phyloP scores from a whole-genome alignment of 1,140 invertebrate genomes.

The Parasteatoda tepidariorum region DNA sequence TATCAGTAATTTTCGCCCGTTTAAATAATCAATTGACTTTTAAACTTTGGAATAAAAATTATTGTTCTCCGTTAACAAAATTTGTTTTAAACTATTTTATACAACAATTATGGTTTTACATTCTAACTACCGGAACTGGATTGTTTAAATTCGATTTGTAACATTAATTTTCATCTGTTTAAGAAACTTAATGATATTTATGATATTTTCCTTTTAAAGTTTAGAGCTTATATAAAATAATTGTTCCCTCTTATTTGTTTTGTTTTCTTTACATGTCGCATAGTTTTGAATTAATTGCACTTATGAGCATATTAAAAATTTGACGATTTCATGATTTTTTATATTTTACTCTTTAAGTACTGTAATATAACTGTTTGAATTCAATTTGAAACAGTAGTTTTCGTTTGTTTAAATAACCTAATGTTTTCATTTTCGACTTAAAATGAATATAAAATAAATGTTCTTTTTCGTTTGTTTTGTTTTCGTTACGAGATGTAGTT shows the following conservation, averaged over 20 bases:
- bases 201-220: neutral
- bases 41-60: too few relatives aligned
- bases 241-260: constrained; percentile 1
- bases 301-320: neutral
- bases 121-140: too few relatives aligned
- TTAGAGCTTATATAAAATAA: neutral
- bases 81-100: too few relatives aligned
- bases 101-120: too few relatives aligned
- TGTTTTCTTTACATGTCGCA: neutral
- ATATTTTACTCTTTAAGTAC: too few relatives aligned
- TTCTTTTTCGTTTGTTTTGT: constrained; percentile 7
- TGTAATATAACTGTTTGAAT: too few relatives aligned
- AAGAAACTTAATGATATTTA: too few relatives aligned
- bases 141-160: too few relatives aligned
- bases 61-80: too few relatives aligned
- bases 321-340: neutral
- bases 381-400: neutral
- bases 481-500: neutral
- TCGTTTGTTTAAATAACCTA: neutral
- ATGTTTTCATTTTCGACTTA: neutral
- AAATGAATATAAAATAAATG: neutral
- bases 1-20: too few relatives aligned
- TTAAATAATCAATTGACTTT: too few relatives aligned
- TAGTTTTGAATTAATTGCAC: neutral
- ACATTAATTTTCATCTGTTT: neutral